Percentiles rank a stretch among this genome's conserved stretches.
Conservation (phyloP, 2,113 vertebrate genomes). For the Arenaria interpres region DNA sequence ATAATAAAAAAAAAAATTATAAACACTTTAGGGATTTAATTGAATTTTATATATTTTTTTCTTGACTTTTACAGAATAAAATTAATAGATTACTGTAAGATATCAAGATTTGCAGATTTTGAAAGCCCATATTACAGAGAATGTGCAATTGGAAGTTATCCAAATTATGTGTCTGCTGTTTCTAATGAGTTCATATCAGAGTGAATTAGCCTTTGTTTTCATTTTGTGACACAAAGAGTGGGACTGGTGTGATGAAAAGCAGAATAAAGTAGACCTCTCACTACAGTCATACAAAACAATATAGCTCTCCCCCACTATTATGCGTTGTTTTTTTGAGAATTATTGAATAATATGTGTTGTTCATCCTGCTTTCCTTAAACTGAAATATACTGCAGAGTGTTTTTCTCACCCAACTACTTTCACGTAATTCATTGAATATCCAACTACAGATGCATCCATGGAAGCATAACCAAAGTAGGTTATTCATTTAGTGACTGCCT, state of each 20-base stretch:
- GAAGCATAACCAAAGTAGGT: background rate
- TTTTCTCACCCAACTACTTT: background rate
- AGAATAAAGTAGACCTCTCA: background rate
- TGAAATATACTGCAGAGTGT: background rate
- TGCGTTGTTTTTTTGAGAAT: background rate
- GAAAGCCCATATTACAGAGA: background rate
- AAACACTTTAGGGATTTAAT: background rate
- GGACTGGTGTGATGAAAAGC: background rate
- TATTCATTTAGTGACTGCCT: background rate
- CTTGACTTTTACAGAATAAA: background rate
- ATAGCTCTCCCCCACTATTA: background rate
- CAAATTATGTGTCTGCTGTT: background rate
- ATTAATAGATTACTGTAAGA: background rate
- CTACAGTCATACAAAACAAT: background rate
- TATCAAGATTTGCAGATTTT: background rate
- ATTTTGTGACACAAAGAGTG: background rate
- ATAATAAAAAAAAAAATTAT: background rate
- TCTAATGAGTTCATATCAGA: background rate
- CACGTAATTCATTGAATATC: background rate
- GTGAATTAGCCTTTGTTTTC: conserved; percentile 50
- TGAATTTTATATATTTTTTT: background rate
- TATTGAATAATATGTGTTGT: background rate
- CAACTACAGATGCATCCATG: background rate
- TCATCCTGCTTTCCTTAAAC: background rate
- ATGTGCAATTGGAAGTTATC: conserved; percentile 17